phyloP scores from a whole-genome alignment of 23 tunicate species.

The Phallusia fumigata region DNA sequence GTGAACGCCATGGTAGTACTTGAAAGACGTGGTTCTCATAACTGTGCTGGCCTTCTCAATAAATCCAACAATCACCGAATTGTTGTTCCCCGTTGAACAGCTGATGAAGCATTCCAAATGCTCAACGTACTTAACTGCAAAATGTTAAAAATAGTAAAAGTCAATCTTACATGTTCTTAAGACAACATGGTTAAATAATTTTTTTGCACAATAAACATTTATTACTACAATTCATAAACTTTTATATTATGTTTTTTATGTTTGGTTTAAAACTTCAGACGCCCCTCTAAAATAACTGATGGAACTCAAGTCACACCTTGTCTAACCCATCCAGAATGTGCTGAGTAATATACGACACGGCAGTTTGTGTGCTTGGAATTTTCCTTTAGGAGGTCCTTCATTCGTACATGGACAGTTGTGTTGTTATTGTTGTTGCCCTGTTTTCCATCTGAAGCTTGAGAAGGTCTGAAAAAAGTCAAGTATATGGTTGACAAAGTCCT shows the following conservation, averaged over 20 bases:
- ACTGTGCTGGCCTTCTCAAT: slow-evolving; percentile 77
- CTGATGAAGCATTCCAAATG: slow-evolving; percentile 94
- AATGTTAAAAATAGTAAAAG: too few relatives aligned
- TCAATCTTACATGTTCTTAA: too few relatives aligned
- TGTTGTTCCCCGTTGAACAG: slow-evolving; percentile 86
- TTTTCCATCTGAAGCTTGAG: slow-evolving; percentile 62
- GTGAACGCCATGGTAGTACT: slow-evolving; percentile 77
- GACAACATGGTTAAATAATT: too few relatives aligned
- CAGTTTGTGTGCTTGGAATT: slow-evolving; percentile 74
- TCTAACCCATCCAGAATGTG: slow-evolving; percentile 91
- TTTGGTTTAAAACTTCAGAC: too few relatives aligned
- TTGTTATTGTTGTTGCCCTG: slow-evolving; percentile 55
- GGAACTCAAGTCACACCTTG: slow-evolving; percentile 43
- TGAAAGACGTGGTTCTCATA: slow-evolving; percentile 86
- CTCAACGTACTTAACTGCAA: slow-evolving; percentile 78
- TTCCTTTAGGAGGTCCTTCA: slow-evolving; percentile 71
- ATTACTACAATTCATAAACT: too few relatives aligned
- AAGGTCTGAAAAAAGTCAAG: slow-evolving; percentile 40
- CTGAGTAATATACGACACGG: slow-evolving; percentile 76
- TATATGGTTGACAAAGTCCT: too few relatives aligned
- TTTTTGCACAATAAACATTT: too few relatives aligned
- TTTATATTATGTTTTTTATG: too few relatives aligned
- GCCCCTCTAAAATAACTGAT: too few relatives aligned
- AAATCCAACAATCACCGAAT: slow-evolving; percentile 75
- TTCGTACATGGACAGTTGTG: slow-evolving; percentile 63